phyloP scores from a whole-genome alignment of 53 echinoderm and acorn worm species.

The Holothuria leucospilota region DNA sequence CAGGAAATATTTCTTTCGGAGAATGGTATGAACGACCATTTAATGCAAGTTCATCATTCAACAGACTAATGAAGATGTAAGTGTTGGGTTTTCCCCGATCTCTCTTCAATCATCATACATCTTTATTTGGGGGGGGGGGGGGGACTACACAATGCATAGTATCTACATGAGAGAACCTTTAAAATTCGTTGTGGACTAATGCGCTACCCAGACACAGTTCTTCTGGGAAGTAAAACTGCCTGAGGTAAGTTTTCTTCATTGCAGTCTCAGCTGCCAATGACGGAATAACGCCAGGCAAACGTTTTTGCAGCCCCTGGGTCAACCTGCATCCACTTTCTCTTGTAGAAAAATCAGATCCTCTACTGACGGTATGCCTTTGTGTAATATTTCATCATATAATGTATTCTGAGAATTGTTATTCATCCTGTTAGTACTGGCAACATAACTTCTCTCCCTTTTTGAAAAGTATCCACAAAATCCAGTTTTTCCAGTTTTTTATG shows the following conservation, averaged over 20 bases:
- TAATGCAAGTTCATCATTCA: conserved; percentile 23
- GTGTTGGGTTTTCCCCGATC: conserved; percentile 25
- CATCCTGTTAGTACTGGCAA: background rate
- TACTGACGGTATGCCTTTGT: background rate
- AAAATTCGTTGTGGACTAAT: conserved; percentile 34
- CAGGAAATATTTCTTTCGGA: no score
- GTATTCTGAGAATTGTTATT: background rate
- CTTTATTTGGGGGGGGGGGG: no score
- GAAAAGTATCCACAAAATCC: no score
- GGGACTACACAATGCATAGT: no score
- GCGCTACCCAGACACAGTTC: conserved; percentile 9
- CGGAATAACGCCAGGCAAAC: conserved; percentile 5
- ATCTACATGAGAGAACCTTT: conserved; percentile 25
- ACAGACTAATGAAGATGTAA: conserved; percentile 5
- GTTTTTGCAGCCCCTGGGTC: background rate
- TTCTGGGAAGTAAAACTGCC: background rate
- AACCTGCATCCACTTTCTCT: conserved; percentile 21
- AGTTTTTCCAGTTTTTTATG: no score
- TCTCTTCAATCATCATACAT: conserved; percentile 28
- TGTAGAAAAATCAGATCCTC: background rate
- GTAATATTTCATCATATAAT: background rate
- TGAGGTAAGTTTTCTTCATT: conserved; percentile 3
- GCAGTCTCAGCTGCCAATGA: conserved; percentile 10
- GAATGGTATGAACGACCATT: background rate
- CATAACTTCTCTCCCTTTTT: no score